Evolutionary conservation across 2,888 invertebrate species (phyloP).

Genomic region (Adelphocoris suturalis): DNA sequence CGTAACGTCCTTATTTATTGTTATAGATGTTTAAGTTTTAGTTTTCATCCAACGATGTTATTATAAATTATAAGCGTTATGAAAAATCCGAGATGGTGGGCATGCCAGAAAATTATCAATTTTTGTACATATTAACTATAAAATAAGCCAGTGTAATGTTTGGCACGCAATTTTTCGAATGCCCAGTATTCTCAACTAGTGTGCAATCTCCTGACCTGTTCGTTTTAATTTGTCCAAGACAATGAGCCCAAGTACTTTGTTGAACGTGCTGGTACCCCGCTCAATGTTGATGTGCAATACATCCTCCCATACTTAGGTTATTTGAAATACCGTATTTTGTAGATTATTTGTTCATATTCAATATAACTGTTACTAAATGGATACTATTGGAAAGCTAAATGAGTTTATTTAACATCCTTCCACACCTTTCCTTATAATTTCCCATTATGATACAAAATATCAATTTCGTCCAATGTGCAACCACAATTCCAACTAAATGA

Average conservation of each 20-base stretch:
- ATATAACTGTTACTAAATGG: conserved; percentile 75
- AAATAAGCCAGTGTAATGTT: conserved; percentile 12
- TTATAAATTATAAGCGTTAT: conserved; percentile 56
- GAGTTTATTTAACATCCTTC: neutral
- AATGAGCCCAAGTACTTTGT: conserved; percentile 57
- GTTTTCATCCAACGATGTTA: conserved; percentile 54
- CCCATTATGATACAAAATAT: neutral
- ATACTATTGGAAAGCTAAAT: conserved; percentile 13
- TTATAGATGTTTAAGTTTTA: conserved; percentile 59
- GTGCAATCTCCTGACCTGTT: conserved; percentile 60
- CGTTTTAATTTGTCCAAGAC: conserved; percentile 45
- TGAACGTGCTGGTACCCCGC: conserved; percentile 56
- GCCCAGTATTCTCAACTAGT: conserved; percentile 42
- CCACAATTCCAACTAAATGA: too few relatives aligned
- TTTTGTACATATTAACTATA: conserved; percentile 37
- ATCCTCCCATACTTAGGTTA: conserved; percentile 65
- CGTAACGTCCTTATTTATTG: conserved; percentile 58
- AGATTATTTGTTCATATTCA: conserved; percentile 76
- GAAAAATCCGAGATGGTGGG: conserved; percentile 36
- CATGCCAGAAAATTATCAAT: conserved; percentile 40
- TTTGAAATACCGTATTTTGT: conserved; percentile 74
- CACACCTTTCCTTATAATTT: neutral
- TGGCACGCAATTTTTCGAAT: conserved; percentile 29
- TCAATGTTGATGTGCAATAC: conserved; percentile 75
- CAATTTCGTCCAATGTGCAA: too few relatives aligned